Evolutionary conservation across 2,113 vertebrate species (phyloP).

Genomic region (Macrotis lagotis): DNA sequence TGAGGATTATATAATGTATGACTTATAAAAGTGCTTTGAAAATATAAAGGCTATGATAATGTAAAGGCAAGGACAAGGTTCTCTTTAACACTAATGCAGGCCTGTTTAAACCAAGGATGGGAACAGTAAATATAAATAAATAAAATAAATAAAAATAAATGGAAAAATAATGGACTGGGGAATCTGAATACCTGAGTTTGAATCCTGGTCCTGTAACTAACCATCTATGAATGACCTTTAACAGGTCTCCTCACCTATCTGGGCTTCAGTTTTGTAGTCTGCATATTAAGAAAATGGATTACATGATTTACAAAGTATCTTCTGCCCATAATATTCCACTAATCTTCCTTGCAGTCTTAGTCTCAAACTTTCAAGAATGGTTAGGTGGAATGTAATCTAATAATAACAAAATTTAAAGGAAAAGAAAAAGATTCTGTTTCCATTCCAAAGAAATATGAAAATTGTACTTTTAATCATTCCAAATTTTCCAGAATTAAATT

Average conservation of each 20-base stretch:
- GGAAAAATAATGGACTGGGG: not conserved
- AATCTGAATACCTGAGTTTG: not conserved
- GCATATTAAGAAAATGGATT: not conserved
- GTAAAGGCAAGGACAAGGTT: not conserved
- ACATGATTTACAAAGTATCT: not conserved
- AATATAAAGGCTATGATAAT: slow-evolving; percentile 14
- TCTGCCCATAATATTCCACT: not conserved
- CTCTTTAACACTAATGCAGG: not conserved
- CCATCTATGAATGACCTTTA: not conserved
- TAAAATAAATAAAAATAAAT: not conserved
- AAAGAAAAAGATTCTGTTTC: not conserved
- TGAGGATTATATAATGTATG: not conserved
- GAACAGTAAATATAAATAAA: not conserved
- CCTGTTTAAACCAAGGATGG: not conserved
- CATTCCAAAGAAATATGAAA: not conserved
- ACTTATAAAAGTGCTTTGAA: not conserved
- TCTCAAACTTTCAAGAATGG: not conserved
- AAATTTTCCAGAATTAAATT: slow-evolving; percentile 7
- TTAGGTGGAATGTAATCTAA: not conserved
- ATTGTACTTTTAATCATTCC: not conserved
- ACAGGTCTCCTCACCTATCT: not conserved
- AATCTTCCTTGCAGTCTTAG: not conserved
- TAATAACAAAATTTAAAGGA: not conserved
- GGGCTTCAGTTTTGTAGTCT: not conserved
- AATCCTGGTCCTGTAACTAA: not conserved